These are phyloP conservation scores for Lepidotrigona ventralis DNA, from an alignment of 1,140 invertebrate genomes.

Conservation along the genomic window DNA sequence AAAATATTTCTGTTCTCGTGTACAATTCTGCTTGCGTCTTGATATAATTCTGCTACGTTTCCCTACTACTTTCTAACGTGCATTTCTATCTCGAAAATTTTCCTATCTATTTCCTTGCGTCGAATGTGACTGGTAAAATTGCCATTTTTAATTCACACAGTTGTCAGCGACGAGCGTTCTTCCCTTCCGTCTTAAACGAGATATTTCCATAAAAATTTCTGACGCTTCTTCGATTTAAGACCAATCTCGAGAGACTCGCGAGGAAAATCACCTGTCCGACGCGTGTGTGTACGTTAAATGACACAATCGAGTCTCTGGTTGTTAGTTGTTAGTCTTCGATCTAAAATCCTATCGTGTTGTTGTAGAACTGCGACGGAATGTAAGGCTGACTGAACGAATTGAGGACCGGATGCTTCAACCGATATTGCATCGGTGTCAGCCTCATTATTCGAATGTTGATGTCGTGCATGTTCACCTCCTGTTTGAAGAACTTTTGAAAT, in stretches of 20 bases:
- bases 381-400: constrained; percentile 40
- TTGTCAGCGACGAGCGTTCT: neutral
- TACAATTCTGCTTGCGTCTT: no score
- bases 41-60: neutral
- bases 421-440: constrained; percentile 66
- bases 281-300: neutral
- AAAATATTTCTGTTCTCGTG: neutral
- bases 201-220: neutral
- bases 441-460: constrained; percentile 84
- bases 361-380: constrained; percentile 56
- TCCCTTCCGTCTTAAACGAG: no score
- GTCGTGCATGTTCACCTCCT: constrained; percentile 81
- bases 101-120: neutral
- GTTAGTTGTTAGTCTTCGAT: neutral
- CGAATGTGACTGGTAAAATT: neutral
- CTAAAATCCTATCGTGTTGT: constrained; percentile 59
- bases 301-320: neutral
- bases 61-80: neutral
- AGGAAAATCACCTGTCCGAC: neutral
- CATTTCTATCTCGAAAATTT: neutral
- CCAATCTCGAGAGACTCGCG: neutral
- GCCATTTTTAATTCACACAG: neutral
- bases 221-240: neutral
- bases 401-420: constrained; percentile 9
- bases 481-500: constrained; percentile 89